Percentiles rank a stretch among this genome's conserved stretches.
phyloP scores from a whole-genome alignment of 2,797 vertebrate species.

The Eulemur rubriventer region DNA sequence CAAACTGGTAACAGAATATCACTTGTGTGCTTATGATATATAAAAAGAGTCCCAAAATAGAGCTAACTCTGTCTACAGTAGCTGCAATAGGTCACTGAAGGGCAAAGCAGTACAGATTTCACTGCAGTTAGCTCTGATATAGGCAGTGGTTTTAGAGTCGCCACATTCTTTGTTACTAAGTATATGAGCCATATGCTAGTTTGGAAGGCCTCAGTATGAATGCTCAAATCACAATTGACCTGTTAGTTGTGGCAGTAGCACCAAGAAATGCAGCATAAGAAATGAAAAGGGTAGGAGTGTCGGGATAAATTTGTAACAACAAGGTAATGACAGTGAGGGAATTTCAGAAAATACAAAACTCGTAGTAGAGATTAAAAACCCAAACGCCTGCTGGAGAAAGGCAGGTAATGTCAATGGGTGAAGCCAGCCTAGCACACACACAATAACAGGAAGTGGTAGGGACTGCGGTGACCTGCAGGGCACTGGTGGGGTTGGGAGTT shows the following conservation, averaged over 20 bases:
- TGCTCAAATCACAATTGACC: not conserved
- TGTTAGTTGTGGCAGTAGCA: too few relatives aligned
- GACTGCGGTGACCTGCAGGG: not conserved
- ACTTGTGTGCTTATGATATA: not conserved
- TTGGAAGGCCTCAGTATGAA: not conserved
- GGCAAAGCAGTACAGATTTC: not conserved
- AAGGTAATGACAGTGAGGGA: not conserved
- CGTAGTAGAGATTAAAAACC: not conserved
- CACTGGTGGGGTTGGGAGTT: not conserved
- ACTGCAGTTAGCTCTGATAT: not conserved
- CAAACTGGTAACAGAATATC: not conserved
- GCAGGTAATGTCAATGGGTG: not conserved
- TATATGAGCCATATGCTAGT: not conserved
- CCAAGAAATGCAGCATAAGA: not conserved
- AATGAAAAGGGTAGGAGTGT: not conserved
- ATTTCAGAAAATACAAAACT: slow-evolving; percentile 12
- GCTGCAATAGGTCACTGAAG: not conserved
- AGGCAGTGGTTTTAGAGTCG: not conserved
- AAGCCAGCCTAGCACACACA: not conserved
- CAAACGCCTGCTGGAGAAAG: not conserved
- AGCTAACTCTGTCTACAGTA: not conserved
- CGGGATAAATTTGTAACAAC: not conserved
- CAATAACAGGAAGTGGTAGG: slow-evolving; percentile 60
- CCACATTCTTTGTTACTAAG: not conserved
- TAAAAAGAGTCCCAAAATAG: not conserved